phyloP scores from a whole-genome alignment of 2,797 vertebrate species.

The Oreochromis mossambicus region DNA sequence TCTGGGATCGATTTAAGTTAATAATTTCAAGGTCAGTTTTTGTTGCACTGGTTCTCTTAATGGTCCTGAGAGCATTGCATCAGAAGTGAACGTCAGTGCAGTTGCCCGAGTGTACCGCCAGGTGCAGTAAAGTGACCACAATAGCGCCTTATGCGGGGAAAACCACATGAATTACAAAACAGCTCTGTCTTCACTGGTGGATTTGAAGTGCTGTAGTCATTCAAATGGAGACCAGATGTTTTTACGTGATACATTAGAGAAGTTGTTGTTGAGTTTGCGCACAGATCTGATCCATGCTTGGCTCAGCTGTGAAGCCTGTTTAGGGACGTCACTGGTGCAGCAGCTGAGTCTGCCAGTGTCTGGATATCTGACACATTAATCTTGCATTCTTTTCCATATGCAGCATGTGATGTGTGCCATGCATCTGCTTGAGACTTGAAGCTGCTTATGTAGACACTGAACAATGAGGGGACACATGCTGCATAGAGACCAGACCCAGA shows the following conservation, averaged over 20 bases:
- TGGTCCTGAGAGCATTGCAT: background rate
- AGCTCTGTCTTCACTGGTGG: background rate
- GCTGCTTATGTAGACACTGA: constrained; percentile 19
- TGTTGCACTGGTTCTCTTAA: background rate
- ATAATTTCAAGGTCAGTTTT: background rate
- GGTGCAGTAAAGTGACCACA: constrained; percentile 44
- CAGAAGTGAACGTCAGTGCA: background rate
- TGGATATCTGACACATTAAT: constrained; percentile 40
- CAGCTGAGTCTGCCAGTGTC: constrained; percentile 15
- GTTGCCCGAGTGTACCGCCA: constrained; percentile 30
- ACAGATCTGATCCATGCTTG: background rate
- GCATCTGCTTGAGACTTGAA: constrained; percentile 10
- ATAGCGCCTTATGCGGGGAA: background rate
- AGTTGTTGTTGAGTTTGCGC: background rate
- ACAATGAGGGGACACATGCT: constrained; percentile 8
- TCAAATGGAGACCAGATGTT: constrained; percentile 19
- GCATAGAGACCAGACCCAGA: background rate
- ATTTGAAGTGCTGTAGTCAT: background rate
- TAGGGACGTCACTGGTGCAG: background rate
- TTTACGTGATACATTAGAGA: background rate
- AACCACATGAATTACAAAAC: background rate
- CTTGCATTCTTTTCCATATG: constrained; percentile 36
- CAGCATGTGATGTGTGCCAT: constrained; percentile 12
- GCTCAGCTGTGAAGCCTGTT: constrained; percentile 13
- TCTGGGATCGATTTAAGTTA: background rate